Base-by-base conservation (phyloP, 2,113 vertebrate species). In the Saccopteryx bilineata region DNA sequence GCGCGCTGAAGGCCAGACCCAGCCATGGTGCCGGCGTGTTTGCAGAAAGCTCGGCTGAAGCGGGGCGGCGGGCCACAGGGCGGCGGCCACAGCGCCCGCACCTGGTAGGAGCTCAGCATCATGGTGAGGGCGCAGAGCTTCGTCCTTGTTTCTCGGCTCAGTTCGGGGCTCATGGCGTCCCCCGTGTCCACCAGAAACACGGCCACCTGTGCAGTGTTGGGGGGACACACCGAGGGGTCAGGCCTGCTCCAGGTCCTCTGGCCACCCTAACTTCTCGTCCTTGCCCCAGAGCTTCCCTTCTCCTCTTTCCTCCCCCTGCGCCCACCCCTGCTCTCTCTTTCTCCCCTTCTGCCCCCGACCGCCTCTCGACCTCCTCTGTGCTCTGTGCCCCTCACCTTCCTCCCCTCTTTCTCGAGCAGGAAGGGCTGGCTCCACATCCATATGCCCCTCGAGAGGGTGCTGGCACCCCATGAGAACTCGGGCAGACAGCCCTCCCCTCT, bases 401-500 rank as follows among this genome's bases (percentile, higher is more conserved):
- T 96, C 8, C 96, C 96, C 15, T 97, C 94, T n/a, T 92, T 95
- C 19, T 95, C 90, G 63, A 98, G 89, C 78, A 98, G 95, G 79
- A 98, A 98, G 19, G 98, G 98, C 18, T 96, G 97, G 11, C 95
- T 98, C 98, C 98, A 98, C 94, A 98, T 97, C 98, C 98, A 98
- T 5, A 98, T 88, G n/a, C 98, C 98, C 75, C 96, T 97, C 17
- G 96, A 96, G 28, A 97, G 97, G 83, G 82, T 90, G 9, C 71
- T 81, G 72, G 84, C 31, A 3, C 98, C 98, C 97, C 97, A 98
- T 5, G 96, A 66, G 83, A 96, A 96, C 12, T 97, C 97, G 11
- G 87, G 97, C 26, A 95, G 75, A 54, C 79, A 90, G 7, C 94
- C 90, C 19, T 66, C 91, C 90, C 75, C 83, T 84, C 87, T 94